Evolutionary conservation across 2,888 invertebrate species (phyloP), one percentile per base, ranked within the genome.

Genomic region (Tinea trinotella): DNA sequence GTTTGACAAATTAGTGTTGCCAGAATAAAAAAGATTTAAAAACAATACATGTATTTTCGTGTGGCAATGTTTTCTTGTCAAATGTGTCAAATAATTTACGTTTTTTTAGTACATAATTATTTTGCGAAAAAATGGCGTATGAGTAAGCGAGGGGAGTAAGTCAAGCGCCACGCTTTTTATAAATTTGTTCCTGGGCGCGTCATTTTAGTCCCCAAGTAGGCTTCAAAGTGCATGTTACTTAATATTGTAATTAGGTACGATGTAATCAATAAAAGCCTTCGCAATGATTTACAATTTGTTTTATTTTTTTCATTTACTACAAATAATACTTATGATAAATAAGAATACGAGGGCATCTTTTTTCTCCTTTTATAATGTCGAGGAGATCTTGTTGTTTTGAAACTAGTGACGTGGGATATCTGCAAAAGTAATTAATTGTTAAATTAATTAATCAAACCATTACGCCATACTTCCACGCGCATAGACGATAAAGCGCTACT

Each of bases 261-360:
- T 63, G 65, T 71, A 75, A 71, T 74, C 76, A 76, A 76, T 75
- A 72, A 83, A 83, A 84, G 82, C 81, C 83, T 83, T 74, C 78
- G 84, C 83, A 80, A 80, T 81, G 78, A 83, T 81, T 76, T 78
- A 75, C 77, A 67, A 66, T 62, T 3, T 53, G 53, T 56, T 24
- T 55, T 36, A 48, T 56, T 53, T 52, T 4, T 4, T 30, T 30
- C n/a, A 30, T 30, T 30, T 22, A 22, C 22, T 22, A 22, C 22
- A 22, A 22, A 22, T 3, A 7, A 22, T 7, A 20, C 20, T 50
- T 24, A 50, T 22, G 50, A 50, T 24, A 50, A 24, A 12, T 50
- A 50, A 5, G 50, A 10, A 18, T 50, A 50, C 2, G 50, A 24
- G n/a, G 50, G 50, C 19, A 18, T 50, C 7, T 1, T 24, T 12